Conservation (phyloP, 92 coral and sea anemone genomes). For the Epizoanthus rinbou region DNA sequence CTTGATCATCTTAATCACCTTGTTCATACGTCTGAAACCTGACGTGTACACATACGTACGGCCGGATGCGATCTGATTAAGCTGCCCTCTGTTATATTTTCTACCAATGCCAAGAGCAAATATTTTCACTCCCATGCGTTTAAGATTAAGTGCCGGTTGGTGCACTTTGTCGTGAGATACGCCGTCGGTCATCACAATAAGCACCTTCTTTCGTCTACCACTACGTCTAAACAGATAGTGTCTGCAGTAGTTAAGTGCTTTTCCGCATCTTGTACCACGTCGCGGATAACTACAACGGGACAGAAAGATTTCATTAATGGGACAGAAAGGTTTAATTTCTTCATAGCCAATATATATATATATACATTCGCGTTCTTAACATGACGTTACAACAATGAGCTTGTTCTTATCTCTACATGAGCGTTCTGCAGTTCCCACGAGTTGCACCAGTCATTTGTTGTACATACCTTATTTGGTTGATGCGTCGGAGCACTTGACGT, state of each 20-base stretch:
- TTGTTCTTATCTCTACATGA: no score
- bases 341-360: no score
- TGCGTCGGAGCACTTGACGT: constrained; percentile 35
- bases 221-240: constrained; percentile 19
- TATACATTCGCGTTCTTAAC: no score
- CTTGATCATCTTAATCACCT: neutral
- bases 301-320: no score
- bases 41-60: constrained; percentile 70
- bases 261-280: constrained; percentile 49
- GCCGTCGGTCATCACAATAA: constrained; percentile 85
- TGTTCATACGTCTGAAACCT: constrained; percentile 9
- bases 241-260: constrained; percentile 14
- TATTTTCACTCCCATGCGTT: constrained; percentile 79
- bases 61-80: constrained; percentile 76
- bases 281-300: constrained; percentile 31
- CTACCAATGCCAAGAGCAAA: constrained; percentile 87
- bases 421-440: no score
- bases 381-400: no score
- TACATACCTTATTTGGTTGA: constrained; percentile 29
- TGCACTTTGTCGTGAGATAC: constrained; percentile 68
- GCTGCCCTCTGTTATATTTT: constrained; percentile 74
- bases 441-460: no score
- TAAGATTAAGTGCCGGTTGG: constrained; percentile 62
- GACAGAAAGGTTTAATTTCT: no score
- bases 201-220: constrained; percentile 48